Conservation (phyloP, 2,113 vertebrate genomes). For the Halichoerus grypus region DNA sequence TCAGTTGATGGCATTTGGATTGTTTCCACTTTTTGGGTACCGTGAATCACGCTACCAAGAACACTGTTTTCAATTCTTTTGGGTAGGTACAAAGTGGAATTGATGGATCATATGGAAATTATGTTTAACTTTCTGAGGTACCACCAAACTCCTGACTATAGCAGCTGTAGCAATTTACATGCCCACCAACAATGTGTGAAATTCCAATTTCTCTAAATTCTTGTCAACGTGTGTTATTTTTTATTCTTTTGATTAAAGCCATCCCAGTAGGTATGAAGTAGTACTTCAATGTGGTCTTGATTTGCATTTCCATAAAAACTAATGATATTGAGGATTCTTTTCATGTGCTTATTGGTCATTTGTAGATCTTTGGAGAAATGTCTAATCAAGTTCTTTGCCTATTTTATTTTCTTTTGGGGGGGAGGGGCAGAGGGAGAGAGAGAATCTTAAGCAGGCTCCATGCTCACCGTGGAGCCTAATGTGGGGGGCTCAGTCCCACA, state of each 20-base stretch:
- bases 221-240: neutral
- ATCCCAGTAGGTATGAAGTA: neutral
- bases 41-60: neutral
- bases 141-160: neutral
- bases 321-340: neutral
- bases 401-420: too few relatives aligned
- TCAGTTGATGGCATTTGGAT: neutral
- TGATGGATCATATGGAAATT: neutral
- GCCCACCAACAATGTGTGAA: neutral
- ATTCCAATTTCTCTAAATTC: neutral
- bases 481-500: too few relatives aligned
- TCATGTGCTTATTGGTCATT: neutral
- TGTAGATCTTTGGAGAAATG: neutral
- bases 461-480: too few relatives aligned
- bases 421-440: too few relatives aligned
- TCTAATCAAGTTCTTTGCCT: neutral
- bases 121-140: neutral
- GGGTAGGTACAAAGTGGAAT: neutral
- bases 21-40: neutral
- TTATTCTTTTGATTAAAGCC: neutral
- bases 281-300: neutral
- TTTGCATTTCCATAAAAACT: neutral
- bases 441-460: too few relatives aligned
- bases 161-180: neutral
- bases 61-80: neutral